Percentiles rank a stretch among this genome's conserved stretches.
Evolutionary conservation across 2,797 vertebrate genomes (phyloP).

Genomic region (Pogoniulus pusillus): DNA sequence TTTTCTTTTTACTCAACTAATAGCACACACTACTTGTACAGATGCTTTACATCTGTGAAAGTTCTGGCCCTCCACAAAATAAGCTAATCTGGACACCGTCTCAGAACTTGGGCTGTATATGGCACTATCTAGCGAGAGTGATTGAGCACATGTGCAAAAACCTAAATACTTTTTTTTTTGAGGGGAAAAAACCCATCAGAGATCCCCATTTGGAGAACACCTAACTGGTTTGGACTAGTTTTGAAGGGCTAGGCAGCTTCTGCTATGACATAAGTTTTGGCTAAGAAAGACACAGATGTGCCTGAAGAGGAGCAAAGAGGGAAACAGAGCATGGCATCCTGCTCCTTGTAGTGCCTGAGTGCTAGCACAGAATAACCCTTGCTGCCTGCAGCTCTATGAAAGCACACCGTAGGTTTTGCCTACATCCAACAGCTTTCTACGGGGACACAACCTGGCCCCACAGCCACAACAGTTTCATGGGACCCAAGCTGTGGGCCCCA

Average conservation of each 20-base stretch:
- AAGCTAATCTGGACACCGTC: not conserved
- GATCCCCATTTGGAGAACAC: not conserved
- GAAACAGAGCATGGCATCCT: not conserved
- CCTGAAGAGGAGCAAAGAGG: not conserved
- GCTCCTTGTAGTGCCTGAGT: not conserved
- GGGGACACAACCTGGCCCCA: not conserved
- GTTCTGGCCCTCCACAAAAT: not conserved
- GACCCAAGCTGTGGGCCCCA: not conserved
- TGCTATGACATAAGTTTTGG: not conserved
- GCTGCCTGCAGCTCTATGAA: not conserved
- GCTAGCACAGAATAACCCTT: not conserved
- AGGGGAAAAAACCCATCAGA: not conserved
- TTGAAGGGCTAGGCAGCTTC: not conserved
- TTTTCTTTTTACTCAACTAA: not conserved
- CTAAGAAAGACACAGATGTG: not conserved
- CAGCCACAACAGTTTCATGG: not conserved
- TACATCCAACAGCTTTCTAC: fast-evolving
- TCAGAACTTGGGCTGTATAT: not conserved
- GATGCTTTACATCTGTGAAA: not conserved
- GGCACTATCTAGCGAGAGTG: not conserved
- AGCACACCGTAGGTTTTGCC: not conserved
- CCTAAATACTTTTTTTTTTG: not conserved
- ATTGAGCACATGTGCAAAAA: fast-evolving
- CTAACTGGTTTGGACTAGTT: not conserved
- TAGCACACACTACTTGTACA: not conserved